Conservation (phyloP, 2,113 vertebrate genomes). For the Epinephelus lanceolatus region DNA sequence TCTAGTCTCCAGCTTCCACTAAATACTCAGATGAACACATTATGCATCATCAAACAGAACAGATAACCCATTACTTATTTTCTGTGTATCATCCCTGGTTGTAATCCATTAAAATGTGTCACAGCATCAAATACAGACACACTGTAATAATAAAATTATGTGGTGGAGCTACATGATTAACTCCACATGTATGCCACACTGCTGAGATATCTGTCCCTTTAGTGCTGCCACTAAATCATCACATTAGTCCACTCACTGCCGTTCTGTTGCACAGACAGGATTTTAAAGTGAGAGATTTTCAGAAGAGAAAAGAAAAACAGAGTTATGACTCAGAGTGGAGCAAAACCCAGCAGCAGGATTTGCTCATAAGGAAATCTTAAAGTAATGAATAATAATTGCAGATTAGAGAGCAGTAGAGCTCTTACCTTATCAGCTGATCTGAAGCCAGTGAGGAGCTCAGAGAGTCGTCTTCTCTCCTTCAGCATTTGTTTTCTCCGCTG, state of each 20-base stretch:
- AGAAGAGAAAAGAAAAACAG: background rate
- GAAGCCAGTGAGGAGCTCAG: constrained; percentile 68
- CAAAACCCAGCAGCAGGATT: background rate
- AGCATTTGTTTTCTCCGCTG: constrained; percentile 67
- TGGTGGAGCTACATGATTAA: background rate
- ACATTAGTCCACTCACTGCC: constrained; percentile 1
- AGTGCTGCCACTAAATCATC: background rate
- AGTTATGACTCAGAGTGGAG: background rate
- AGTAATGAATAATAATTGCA: constrained; percentile 9
- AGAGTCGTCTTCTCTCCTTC: constrained; percentile 68
- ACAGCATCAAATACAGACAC: background rate
- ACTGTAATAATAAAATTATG: background rate
- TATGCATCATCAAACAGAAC: constrained; percentile 1
- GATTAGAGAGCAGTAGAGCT: constrained; percentile 48
- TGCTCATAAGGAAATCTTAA: background rate
- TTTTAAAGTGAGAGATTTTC: background rate
- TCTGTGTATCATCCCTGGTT: background rate
- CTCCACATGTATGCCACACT: background rate
- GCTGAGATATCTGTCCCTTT: constrained; percentile 9
- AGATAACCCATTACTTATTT: background rate
- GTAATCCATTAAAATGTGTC: background rate
- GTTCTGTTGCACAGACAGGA: background rate
- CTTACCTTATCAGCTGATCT: constrained; percentile 83
- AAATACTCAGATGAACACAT: background rate
- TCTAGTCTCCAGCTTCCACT: background rate